These are phyloP conservation scores for Drosophila incognita DNA, from an alignment of 2,888 invertebrate species.

Conservation along the genomic window DNA sequence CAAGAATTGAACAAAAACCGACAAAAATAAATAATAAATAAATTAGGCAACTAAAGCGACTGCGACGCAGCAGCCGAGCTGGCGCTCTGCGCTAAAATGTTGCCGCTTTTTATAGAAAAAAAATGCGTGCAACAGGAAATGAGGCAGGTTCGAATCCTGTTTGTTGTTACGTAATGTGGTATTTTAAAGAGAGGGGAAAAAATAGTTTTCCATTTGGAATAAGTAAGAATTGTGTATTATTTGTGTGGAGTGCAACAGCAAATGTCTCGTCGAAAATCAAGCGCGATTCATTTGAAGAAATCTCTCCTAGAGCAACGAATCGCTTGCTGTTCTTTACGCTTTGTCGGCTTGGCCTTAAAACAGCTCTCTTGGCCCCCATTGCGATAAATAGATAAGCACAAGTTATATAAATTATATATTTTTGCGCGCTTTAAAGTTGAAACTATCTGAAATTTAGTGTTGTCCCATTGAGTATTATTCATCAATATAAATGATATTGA, in stretches of 20 bases:
- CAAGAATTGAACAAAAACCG: not conserved
- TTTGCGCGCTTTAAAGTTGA: not conserved
- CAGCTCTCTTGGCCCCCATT: not conserved
- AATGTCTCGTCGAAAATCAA: slow-evolving; percentile 48
- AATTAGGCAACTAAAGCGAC: not conserved
- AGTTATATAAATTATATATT: not conserved
- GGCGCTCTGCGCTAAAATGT: slow-evolving; percentile 5
- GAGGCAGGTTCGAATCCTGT: not conserved
- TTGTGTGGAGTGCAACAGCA: slow-evolving; percentile 72
- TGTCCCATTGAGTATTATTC: not conserved
- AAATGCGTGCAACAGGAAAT: not conserved
- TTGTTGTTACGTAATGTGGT: not conserved
- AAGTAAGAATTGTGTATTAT: not conserved
- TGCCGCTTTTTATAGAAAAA: not conserved
- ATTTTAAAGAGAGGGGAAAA: not conserved
- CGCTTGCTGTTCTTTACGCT: slow-evolving; percentile 42
- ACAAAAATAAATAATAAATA: not conserved
- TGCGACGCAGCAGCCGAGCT: slow-evolving; percentile 1
- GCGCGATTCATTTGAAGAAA: slow-evolving; percentile 73
- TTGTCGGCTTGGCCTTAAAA: slow-evolving; percentile 9
- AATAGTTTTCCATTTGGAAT: not conserved
- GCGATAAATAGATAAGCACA: slow-evolving; percentile 43
- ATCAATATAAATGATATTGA: not conserved
- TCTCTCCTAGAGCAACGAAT: slow-evolving; percentile 65
- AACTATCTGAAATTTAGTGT: not conserved